phyloP scores from a whole-genome alignment of 2,113 vertebrate species.

The Laterallus jamaicensis region DNA sequence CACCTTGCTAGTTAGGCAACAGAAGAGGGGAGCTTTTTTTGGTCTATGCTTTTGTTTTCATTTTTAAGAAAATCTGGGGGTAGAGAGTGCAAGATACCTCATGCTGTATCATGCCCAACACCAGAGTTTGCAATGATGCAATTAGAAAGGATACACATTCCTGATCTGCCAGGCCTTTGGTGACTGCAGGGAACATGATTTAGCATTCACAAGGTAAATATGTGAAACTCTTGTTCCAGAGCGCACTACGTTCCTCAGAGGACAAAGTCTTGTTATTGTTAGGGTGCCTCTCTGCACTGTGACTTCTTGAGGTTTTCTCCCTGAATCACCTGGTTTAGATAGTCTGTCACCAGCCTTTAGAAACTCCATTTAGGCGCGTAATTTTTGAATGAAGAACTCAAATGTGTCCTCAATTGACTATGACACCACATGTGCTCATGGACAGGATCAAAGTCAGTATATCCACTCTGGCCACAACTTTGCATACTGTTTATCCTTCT shows the following conservation, averaged over 20 bases:
- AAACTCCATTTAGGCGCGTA: not conserved
- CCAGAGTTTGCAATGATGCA: not conserved
- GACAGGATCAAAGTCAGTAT: not conserved
- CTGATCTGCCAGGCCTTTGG: not conserved
- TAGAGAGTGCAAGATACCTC: not conserved
- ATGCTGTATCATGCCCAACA: not conserved
- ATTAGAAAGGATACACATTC: not conserved
- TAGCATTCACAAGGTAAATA: not conserved
- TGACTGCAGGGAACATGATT: not conserved
- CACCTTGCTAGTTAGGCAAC: not conserved
- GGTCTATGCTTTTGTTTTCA: not conserved
- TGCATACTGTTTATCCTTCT: not conserved
- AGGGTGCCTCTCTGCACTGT: not conserved
- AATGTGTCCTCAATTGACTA: not conserved
- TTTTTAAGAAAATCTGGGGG: not conserved
- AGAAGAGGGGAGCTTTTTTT: not conserved
- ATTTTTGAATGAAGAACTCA: not conserved
- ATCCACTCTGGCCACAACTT: not conserved
- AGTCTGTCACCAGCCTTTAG: not conserved
- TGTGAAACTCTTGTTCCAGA: not conserved
- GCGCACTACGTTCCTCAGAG: not conserved
- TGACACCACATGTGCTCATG: not conserved
- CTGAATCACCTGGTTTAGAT: not conserved
- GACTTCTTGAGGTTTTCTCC: not conserved
- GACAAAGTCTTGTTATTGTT: not conserved